Percentiles rank a stretch among this genome's conserved stretches.
These are phyloP conservation scores for Empidonax alnorum DNA, from an alignment of 2,113 vertebrate genomes.

Conservation along the genomic window DNA sequence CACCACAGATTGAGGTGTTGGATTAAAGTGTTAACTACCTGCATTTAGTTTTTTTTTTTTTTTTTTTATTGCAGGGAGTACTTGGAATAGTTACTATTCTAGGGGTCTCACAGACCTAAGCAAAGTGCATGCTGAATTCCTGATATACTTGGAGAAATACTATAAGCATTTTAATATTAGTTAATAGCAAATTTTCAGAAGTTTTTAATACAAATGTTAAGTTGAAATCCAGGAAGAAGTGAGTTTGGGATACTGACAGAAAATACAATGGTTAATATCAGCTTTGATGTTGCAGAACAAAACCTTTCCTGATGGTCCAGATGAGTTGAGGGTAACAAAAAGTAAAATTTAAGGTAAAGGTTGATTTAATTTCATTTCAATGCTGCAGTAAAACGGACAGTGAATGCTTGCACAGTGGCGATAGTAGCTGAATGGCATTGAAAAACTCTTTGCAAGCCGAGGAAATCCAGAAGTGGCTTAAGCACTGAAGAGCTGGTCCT, in stretches of 20 bases:
- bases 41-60: background rate
- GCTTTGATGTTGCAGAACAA: background rate
- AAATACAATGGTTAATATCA: background rate
- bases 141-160: background rate
- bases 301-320: background rate
- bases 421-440: background rate
- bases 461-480: background rate
- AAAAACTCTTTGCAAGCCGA: background rate
- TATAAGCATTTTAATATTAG: background rate
- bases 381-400: background rate
- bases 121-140: background rate
- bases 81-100: background rate
- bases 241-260: background rate
- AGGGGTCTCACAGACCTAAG: background rate
- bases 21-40: background rate
- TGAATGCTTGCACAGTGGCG: accelerated
- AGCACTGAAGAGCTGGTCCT: background rate
- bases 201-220: background rate
- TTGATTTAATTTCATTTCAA: background rate
- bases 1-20: background rate
- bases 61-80: background rate
- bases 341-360: background rate
- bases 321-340: background rate
- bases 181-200: background rate
- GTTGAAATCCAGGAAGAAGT: background rate